Conservation (phyloP, 92 coral and sea anemone genomes). For the Ricordea florida region DNA sequence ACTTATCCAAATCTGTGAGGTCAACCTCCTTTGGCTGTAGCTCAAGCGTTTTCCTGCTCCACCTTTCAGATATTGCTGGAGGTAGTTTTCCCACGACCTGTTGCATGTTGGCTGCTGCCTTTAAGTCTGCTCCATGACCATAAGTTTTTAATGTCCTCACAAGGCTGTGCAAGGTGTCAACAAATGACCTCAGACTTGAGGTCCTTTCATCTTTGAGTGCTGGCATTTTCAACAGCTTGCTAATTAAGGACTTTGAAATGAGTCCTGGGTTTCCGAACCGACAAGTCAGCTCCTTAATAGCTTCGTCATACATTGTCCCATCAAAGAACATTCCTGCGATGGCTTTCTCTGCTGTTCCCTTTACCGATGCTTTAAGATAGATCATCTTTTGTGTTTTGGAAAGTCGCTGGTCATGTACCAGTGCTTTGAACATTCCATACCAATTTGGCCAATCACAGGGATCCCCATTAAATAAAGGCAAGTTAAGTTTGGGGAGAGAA, state of each 20-base stretch:
- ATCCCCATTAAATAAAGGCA: conserved; percentile 25
- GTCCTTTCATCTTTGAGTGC: too few relatives aligned
- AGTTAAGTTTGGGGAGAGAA: not conserved
- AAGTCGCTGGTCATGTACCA: conserved; percentile 13
- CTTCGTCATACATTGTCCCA: conserved; percentile 39
- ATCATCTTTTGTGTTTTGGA: conserved; percentile 15
- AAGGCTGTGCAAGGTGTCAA: too few relatives aligned
- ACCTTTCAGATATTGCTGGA: conserved; percentile 7
- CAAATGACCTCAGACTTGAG: too few relatives aligned
- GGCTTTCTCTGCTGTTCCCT: conserved; percentile 39
- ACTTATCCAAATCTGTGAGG: too few relatives aligned
- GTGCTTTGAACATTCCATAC: conserved; percentile 34
- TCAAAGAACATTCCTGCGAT: conserved; percentile 43
- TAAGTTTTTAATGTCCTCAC: too few relatives aligned
- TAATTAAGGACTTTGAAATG: too few relatives aligned
- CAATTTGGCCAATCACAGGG: conserved; percentile 30
- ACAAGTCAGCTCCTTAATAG: too few relatives aligned
- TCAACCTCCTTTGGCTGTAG: not conserved
- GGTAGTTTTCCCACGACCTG: too few relatives aligned
- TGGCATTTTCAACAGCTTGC: too few relatives aligned
- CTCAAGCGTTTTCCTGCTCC: conserved; percentile 11
- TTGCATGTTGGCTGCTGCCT: too few relatives aligned
- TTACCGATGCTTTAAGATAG: conserved; percentile 4
- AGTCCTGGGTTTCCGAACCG: too few relatives aligned
- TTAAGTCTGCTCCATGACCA: too few relatives aligned